phyloP scores from a whole-genome alignment of 2,888 invertebrate genomes.

The Marasmarcha lunaedactyla region DNA sequence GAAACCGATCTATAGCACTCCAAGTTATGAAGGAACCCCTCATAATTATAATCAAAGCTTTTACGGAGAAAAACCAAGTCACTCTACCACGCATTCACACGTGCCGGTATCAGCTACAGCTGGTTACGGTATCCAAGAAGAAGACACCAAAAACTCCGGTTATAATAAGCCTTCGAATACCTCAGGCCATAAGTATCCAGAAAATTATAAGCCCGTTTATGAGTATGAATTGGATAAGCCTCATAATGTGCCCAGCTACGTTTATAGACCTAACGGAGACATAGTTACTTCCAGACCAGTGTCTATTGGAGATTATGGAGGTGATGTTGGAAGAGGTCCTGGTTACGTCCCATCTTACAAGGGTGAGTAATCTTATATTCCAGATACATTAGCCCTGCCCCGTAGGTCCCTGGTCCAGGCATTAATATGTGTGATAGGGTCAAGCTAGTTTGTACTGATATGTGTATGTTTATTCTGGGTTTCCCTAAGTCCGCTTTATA shows the following conservation, averaged over 20 bases:
- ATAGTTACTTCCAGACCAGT: conserved; percentile 49
- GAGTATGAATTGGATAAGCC: conserved; percentile 45
- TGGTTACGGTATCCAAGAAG: conserved; percentile 6
- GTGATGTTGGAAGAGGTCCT: conserved; percentile 28
- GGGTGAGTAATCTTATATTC: conserved; percentile 28
- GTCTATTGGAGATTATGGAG: conserved; percentile 35
- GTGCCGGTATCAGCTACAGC: conserved; percentile 9
- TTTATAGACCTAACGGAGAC: conserved; percentile 35
- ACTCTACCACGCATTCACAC: neutral
- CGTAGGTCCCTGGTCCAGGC: too few species aligned
- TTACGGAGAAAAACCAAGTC: conserved; percentile 3
- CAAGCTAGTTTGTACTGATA: too few species aligned
- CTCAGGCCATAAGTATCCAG: conserved; percentile 18
- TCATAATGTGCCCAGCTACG: conserved; percentile 36
- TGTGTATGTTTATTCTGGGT: too few species aligned
- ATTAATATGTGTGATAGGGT: too few species aligned
- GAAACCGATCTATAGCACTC: neutral
- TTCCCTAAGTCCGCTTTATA: too few species aligned
- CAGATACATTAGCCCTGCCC: neutral
- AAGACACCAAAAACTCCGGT: neutral
- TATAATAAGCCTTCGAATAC: conserved; percentile 10
- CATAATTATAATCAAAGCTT: neutral
- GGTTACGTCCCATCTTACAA: conserved; percentile 29
- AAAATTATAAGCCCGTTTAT: conserved; percentile 44
- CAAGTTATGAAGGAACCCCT: neutral